Percentiles rank a stretch among this genome's conserved stretches.
phyloP scores from a whole-genome alignment of 2,888 invertebrate genomes.

The Phoenoteleia sp. region DNA sequence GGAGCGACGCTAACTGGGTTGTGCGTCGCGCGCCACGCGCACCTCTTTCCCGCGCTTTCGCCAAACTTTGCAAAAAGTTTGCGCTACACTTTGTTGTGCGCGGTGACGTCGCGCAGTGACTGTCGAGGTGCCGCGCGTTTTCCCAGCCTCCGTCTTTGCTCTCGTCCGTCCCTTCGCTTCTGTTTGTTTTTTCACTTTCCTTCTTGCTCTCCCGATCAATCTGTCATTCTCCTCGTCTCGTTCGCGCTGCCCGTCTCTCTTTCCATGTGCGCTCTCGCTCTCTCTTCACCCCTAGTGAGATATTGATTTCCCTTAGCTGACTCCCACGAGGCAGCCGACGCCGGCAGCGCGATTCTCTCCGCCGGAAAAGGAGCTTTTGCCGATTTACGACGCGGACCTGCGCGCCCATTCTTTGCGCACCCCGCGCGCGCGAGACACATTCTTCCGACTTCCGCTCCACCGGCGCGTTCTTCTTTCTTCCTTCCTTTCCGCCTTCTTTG shows the following conservation, averaged over 20 bases:
- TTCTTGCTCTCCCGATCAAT: slow-evolving; percentile 62
- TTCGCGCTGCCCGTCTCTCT: slow-evolving; percentile 69
- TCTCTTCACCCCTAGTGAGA: slow-evolving; percentile 85
- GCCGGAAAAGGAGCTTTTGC: slow-evolving; percentile 75
- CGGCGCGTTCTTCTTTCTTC: not conserved
- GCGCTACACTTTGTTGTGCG: slow-evolving; percentile 29
- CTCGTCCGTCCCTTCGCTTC: slow-evolving; percentile 17
- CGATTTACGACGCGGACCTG: slow-evolving; percentile 64
- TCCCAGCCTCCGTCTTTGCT: slow-evolving; percentile 43
- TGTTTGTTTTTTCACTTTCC: not conserved
- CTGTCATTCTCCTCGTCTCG: slow-evolving; percentile 72
- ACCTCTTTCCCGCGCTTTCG: slow-evolving; percentile 49
- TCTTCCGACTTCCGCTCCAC: not conserved
- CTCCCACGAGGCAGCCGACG: slow-evolving; percentile 85
- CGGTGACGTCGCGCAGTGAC: slow-evolving; percentile 43
- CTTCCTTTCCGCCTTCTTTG: not conserved
- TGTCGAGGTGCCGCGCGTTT: slow-evolving; percentile 36
- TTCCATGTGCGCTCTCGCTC: slow-evolving; percentile 54
- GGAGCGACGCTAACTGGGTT: slow-evolving; percentile 75
- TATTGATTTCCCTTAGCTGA: slow-evolving; percentile 86
- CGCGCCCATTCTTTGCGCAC: slow-evolving; percentile 55
- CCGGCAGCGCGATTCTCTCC: slow-evolving; percentile 79
- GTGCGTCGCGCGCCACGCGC: slow-evolving; percentile 71
- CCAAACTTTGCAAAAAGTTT: slow-evolving; percentile 73
- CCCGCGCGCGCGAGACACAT: not conserved